Evolutionary conservation across 2,113 vertebrate species (phyloP), one percentile per base, ranked within the genome.

Genomic region (Periophthalmodon schlosseri): DNA sequence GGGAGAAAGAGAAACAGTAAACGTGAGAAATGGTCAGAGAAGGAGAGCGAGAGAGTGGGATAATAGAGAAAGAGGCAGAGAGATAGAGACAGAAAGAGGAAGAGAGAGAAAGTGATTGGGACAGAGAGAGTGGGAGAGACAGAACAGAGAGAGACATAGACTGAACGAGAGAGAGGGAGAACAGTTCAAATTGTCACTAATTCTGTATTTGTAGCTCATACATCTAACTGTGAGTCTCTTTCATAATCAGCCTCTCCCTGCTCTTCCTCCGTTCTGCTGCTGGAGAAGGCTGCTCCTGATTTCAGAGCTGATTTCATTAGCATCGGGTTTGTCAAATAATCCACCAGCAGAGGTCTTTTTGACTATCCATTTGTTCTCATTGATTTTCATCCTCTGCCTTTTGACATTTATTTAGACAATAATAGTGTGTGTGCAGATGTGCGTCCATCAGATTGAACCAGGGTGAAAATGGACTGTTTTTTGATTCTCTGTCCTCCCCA

Each of bases 351-450:
- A 52, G 16, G 66, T 84, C 61, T 10, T 71, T 28, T 73, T 75
- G 72, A 84, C 52, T 78, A 66, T 39, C 64, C 71, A 69, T 87
- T 83, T 77, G 70, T 65, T 65, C 47, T 79, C 39, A 91, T 87
- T 82, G 87, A 87, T 90, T 89, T 86, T 88, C 84, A 87, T 78
- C 87, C 71, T 28, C 70, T 79, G 76, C 69, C 81, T 88, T 91
- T 79, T 92, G 86, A 89, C 88, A 89, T 90, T 90, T 89, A 86
- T 88, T 91, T 91, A 88, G 75, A 79, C 74, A 56, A 81, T 58
- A 56, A 82, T 54, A 54, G 61, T 13, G 69, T 16, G 39, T 66
- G 73, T 60, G 69, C 28, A 46, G 36, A 64, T 44, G 47, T 39
- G 73, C 39, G 66, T 68, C 16, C 13, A 36, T 63, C 57, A 72